phyloP scores from a whole-genome alignment of 2,797 vertebrate species.

The Holocentrus rufus region DNA sequence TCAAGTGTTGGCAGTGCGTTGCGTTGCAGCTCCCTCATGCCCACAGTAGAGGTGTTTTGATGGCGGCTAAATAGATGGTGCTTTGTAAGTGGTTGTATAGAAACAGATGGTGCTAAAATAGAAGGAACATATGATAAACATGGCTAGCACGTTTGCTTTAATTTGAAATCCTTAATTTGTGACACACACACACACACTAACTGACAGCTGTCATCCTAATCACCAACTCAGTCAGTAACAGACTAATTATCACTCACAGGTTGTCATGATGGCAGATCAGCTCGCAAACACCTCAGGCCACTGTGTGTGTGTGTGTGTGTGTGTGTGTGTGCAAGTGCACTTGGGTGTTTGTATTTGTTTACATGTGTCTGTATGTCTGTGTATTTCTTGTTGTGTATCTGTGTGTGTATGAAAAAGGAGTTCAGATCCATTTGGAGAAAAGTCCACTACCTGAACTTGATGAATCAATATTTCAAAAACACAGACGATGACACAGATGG shows the following conservation, averaged over 20 bases:
- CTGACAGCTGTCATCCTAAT: background rate
- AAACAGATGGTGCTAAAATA: background rate
- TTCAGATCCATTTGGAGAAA: too few species aligned
- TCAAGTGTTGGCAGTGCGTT: too few species aligned
- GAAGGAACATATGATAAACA: background rate
- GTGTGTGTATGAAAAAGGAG: background rate
- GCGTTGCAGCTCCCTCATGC: too few species aligned
- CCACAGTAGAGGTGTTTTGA: too few species aligned
- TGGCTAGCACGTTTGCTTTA: background rate
- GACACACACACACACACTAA: constrained; percentile 15
- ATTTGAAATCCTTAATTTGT: background rate
- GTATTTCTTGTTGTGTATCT: background rate
- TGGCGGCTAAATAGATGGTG: too few species aligned
- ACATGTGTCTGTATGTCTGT: background rate
- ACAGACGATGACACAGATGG: background rate
- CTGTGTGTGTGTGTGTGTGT: background rate
- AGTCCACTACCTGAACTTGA: too few species aligned
- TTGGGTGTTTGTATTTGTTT: background rate
- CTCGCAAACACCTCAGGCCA: background rate
- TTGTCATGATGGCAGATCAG: background rate
- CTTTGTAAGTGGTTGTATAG: too few species aligned
- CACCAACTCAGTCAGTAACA: background rate
- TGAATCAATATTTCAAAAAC: background rate
- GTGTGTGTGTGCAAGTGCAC: background rate
- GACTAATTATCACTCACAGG: constrained; percentile 14